Evolutionary conservation across 2,888 invertebrate species (phyloP).

Genomic region (Micoletzkya japonica): DNA sequence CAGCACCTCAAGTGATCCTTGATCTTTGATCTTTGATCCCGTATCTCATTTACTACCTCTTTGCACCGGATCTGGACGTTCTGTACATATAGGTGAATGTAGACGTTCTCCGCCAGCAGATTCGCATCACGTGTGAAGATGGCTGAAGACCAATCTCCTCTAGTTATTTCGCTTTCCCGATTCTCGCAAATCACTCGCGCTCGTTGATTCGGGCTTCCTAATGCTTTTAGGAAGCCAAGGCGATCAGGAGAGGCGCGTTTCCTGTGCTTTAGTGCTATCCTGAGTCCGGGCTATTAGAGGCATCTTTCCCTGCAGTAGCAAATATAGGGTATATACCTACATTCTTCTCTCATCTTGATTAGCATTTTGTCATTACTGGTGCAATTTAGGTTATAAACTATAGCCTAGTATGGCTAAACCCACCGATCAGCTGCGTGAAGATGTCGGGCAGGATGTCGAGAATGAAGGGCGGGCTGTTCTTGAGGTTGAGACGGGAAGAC

Average conservation of each 20-base stretch:
- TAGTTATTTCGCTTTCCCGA: no score
- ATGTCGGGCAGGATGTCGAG: conserved; percentile 98
- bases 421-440: conserved; percentile 80
- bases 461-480: conserved; percentile 98
- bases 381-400: background rate
- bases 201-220: no score
- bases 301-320: no score
- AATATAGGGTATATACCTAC: no score
- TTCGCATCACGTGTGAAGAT: conserved; percentile 52
- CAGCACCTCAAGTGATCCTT: conserved; percentile 68
- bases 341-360: no score
- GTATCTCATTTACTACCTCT: conserved; percentile 70
- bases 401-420: background rate
- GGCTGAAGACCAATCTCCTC: conserved; percentile 12
- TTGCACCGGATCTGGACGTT: conserved; percentile 98
- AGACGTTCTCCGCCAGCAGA: conserved; percentile 76
- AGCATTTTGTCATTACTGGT: no score
- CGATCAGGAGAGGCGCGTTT: no score
- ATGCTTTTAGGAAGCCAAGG: no score
- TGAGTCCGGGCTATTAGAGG: no score
- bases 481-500: conserved; percentile 84
- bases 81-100: conserved; percentile 94
- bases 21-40: background rate
- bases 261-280: no score
- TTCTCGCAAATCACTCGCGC: no score